phyloP scores from a whole-genome alignment of 2,888 invertebrate species.

The Malacosoma neustria region DNA sequence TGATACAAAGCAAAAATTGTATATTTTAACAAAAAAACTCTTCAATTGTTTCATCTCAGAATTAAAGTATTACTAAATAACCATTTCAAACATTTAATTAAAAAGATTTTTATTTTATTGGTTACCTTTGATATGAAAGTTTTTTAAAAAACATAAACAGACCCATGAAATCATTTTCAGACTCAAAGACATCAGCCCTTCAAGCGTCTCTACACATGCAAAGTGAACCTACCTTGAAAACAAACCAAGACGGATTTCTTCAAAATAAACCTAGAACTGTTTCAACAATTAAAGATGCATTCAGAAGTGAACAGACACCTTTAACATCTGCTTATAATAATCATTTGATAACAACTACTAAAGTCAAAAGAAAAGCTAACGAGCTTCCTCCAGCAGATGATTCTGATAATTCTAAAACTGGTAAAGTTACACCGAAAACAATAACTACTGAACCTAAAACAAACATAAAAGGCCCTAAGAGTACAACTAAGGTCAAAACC shows the following conservation, averaged over 20 bases:
- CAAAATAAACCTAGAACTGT: conserved; percentile 30
- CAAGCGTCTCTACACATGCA: too few relatives aligned
- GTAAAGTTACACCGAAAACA: conserved; percentile 13
- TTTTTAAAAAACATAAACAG: too few relatives aligned
- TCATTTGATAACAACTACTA: conserved; percentile 32
- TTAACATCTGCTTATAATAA: conserved; percentile 25
- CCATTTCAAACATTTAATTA: too few relatives aligned
- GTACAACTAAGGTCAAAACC: conserved; percentile 3
- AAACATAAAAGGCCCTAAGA: conserved; percentile 7
- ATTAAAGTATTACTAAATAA: too few relatives aligned
- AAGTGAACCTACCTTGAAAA: too few relatives aligned
- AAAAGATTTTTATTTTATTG: too few relatives aligned
- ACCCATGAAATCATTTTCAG: not conserved
- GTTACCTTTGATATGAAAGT: too few relatives aligned
- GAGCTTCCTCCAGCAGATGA: conserved; percentile 25
- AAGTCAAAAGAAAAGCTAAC: conserved; percentile 51
- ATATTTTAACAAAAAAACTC: too few relatives aligned
- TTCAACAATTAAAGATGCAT: conserved; percentile 30
- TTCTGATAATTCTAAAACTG: conserved; percentile 14
- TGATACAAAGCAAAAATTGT: too few relatives aligned
- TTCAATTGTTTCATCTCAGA: too few relatives aligned
- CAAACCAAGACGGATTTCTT: too few relatives aligned
- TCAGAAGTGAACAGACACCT: conserved; percentile 28
- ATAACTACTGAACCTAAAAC: conserved; percentile 13
- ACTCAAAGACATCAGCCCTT: not conserved